Evolutionary conservation across 2,113 vertebrate genomes (phyloP), one percentile per base, ranked within the genome.

Genomic region (Gymnogyps californianus): DNA sequence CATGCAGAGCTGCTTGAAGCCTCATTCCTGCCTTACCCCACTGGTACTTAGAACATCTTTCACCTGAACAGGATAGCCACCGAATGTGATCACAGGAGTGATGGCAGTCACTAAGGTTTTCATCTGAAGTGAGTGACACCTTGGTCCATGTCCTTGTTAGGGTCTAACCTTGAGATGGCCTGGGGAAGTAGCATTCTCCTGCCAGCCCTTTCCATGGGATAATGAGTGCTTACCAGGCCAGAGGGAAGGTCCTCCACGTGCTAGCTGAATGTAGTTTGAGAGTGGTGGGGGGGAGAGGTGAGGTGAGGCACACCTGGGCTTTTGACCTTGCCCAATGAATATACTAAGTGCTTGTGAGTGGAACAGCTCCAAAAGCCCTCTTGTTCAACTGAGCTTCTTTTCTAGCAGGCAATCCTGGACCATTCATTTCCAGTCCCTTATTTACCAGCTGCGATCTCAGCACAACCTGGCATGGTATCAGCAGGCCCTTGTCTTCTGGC

Each of bases 281-380:
- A 55, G 52, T 7, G 57, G 3, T 42, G 32, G 29, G 44, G 42
- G 72, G 61, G 22, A 26, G 75, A 62, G 9, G 22, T 0, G 0
- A 72, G 22, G 40, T 20, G 7, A 69, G 31, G 89, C 49, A 86
- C 93, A 95, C 83, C 93, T 94, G 83, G 80, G 71, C 72, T 96
- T 66, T 96, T 96, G 93, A 92, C 95, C 83, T 96, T 96, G 71
- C 19, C 54, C 36, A 18, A 3, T 17, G 89, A 80, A 58, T 54
- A 13, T 6, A 65, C 36, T 6, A 11, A 83, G 26, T 21, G 76
- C 64, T 47, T n/a, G 16, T 78, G 79, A 83, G 83, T 42, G 67
- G 83, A 66, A 29, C 40, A 1, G 2, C 89, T 96, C 72, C 76
- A 89, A 29, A 87, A 69, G 79, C 3, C 9, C 54, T 86, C 71